Conservation (phyloP, 2,888 invertebrate genomes). For the Drosophila lacicola region DNA sequence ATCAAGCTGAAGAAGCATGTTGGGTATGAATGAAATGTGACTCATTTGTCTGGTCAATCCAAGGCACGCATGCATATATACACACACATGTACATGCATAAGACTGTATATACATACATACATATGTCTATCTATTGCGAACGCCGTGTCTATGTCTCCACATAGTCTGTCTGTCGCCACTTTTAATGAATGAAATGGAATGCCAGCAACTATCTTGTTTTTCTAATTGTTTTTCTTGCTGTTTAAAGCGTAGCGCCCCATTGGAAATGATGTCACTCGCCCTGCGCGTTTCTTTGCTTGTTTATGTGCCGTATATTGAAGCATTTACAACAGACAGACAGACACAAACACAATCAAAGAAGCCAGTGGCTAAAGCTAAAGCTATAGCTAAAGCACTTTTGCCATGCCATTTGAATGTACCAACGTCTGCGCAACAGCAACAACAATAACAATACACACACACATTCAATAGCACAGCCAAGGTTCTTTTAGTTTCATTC, state of each 20-base stretch:
- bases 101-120: background rate
- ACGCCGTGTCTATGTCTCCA: conserved; percentile 59
- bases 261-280: conserved; percentile 74
- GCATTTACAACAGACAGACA: conserved; percentile 41
- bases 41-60: conserved; percentile 53
- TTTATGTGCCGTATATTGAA: conserved; percentile 47
- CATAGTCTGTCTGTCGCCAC: conserved; percentile 73
- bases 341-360: conserved; percentile 5
- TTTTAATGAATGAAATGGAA: conserved; percentile 79
- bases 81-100: conserved; percentile 1
- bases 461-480: conserved; percentile 33
- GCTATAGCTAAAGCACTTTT: conserved; percentile 40
- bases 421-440: conserved; percentile 40
- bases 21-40: conserved; percentile 58
- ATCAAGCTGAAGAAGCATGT: conserved; percentile 26
- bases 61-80: conserved; percentile 15
- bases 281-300: conserved; percentile 23
- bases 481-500: conserved; percentile 71
- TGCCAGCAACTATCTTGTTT: conserved; percentile 62
- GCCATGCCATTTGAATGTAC: conserved; percentile 13
- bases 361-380: conserved; percentile 15
- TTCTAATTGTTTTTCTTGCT: conserved; percentile 67
- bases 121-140: conserved; percentile 20
- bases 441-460: conserved; percentile 35
- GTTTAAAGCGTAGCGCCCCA: conserved; percentile 62